Percentiles rank a stretch among this genome's conserved stretches.
Evolutionary conservation across 2,888 invertebrate species (phyloP).

Genomic region (Himalopsyche anomala): DNA sequence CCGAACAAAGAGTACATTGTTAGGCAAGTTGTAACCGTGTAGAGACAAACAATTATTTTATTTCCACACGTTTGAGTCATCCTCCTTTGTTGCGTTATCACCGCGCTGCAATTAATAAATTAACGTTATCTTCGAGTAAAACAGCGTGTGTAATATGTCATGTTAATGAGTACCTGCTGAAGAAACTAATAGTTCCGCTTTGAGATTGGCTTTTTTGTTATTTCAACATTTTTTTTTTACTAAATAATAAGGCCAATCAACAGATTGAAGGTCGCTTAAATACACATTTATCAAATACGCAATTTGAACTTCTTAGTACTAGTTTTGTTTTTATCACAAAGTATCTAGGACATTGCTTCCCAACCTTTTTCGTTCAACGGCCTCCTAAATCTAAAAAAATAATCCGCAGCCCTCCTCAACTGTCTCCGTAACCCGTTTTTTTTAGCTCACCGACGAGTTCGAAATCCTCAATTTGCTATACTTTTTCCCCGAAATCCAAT

Average conservation of each 20-base stretch:
- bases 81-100: constrained; percentile 33
- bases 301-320: too few species aligned
- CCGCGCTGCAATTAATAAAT: constrained; percentile 14
- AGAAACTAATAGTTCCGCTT: not conserved
- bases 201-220: not conserved
- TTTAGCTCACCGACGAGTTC: too few species aligned
- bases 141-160: constrained; percentile 4
- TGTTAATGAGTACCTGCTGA: not conserved
- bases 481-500: too few species aligned
- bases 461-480: too few species aligned
- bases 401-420: too few species aligned
- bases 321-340: too few species aligned
- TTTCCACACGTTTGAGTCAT: constrained; percentile 33
- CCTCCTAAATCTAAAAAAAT: too few species aligned
- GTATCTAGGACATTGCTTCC: too few species aligned
- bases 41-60: constrained; percentile 7
- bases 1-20: constrained; percentile 32
- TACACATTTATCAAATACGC: too few species aligned
- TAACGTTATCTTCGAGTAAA: constrained; percentile 6
- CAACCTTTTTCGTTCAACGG: too few species aligned
- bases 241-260: not conserved
- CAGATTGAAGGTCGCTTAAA: too few species aligned
- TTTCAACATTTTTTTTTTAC: not conserved
- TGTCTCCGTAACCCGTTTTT: too few species aligned
- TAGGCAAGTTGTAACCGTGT: not conserved